Evolutionary conservation across 2,797 vertebrate genomes (phyloP), one percentile per base, ranked within the genome.

Genomic region (Chlorospingus flavigularis): DNA sequence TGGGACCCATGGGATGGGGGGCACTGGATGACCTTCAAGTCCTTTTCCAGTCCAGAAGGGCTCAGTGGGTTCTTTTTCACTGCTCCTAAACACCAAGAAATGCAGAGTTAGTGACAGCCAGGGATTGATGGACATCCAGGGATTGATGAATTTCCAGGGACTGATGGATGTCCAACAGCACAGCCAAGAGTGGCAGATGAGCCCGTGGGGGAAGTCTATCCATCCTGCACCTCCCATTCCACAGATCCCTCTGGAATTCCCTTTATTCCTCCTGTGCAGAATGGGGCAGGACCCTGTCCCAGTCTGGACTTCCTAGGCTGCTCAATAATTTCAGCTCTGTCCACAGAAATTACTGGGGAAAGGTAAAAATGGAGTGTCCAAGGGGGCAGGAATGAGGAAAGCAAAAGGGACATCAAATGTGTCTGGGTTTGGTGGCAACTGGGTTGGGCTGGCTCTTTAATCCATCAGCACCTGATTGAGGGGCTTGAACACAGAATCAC

Each of bases 31-130:
- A 28, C 5, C 14, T 14, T 17, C 26, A 8, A 5, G 14, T 10
- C 19, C 39, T 17, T 30, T 51, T 35, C n/a, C n/a, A 26, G 21
- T 1, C 55, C 55, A 26, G 31, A 21, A 45, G 26, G 33, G 30
- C n/a, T 67, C 28, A 0, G 33, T 3, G 31, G 1, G 0, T 23
- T 55, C 17, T 33, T 12, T 23, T 13, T 15, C 21, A 0, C 19
- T 47, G 40, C 12, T 30, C 28, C 37, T 31, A 8, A n/a, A 18
- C 33, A 53, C 43, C 40, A 43, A 37, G 51, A 77, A 84, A 25
- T 0, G 2, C 4, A 6, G 20, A 0, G 0, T 21, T 30, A 28
- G 23, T 4, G 13, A 33, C 1, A 37, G 55, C 15, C 23, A 37
- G 55, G 55, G 55, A 25, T 17, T 25, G 55, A n/a, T 25, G 33